Conservation (phyloP, 1,140 invertebrate genomes). For the Drosophila bocqueti region DNA sequence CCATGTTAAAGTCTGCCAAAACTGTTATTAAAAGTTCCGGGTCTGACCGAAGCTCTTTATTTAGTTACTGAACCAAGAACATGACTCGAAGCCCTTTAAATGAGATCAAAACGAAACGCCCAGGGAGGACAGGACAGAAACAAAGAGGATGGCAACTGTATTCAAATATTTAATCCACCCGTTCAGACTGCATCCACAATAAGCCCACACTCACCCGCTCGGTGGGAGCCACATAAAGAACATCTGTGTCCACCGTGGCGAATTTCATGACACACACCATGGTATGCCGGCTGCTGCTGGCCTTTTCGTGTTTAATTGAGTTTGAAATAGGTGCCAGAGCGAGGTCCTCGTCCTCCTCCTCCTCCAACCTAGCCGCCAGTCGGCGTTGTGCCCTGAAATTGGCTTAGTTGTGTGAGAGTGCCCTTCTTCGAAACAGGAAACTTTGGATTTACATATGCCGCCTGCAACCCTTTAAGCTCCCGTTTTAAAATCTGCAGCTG, state of each 20-base stretch:
- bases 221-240: conserved; percentile 49
- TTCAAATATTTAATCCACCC: conserved; percentile 60
- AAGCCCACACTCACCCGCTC: conserved; percentile 15
- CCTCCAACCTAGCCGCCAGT: conserved; percentile 7
- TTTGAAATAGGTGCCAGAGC: conserved; percentile 76
- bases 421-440: conserved; percentile 1
- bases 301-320: conserved; percentile 77
- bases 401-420: conserved; percentile 66
- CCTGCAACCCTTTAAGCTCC: conserved; percentile 14
- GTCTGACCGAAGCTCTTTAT: conserved; percentile 41
- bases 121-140: background rate
- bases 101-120: conserved; percentile 52
- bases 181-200: conserved; percentile 26
- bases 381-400: conserved; percentile 60
- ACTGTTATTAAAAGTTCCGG: conserved; percentile 35
- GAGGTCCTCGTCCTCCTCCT: conserved; percentile 1
- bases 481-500: background rate
- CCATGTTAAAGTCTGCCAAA: conserved; percentile 20
- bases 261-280: conserved; percentile 43
- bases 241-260: conserved; percentile 52
- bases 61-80: conserved; percentile 29
- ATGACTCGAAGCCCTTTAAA: conserved; percentile 47
- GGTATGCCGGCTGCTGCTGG: conserved; percentile 9
- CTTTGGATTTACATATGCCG: conserved; percentile 13
- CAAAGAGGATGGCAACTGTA: conserved; percentile 26